Evolutionary conservation across 2,113 vertebrate species (phyloP), one percentile per base, ranked within the genome.

Genomic region (Corythoichthys haematopterus): DNA sequence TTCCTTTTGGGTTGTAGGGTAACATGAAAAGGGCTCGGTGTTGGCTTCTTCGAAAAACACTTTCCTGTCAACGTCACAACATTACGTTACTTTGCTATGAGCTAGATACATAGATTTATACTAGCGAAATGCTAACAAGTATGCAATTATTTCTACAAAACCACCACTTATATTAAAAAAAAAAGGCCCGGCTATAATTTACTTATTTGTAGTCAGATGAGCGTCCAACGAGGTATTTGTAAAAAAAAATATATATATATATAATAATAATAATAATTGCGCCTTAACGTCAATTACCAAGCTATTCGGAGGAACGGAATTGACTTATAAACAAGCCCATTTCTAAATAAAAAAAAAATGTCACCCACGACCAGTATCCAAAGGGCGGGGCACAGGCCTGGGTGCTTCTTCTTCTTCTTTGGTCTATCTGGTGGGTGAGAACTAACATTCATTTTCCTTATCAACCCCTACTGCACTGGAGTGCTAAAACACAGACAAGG

Each of bases 41-140:
- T 46, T 16, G 35, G 10, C 38, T 52, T 70, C 64, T 67, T 71
- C 60, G 68, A 69, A 69, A 63, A 65, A 51, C 69, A 68, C 82
- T 85, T 66, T 78, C 72, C 62, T 48, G 72, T 70, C 56, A 66
- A 72, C 80, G 75, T 87, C 76, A 87, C 72, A 63, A 59, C 86
- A 83, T 78, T 77, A 65, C 69, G 75, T 64, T 72, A 53, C 60
- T 38, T 3, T 69, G 28, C 4, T 72, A 47, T 84, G 78, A 62
- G 46, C 60, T 62, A 35, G 60, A 40, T 45, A 20, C 9, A 40
- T 40, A 5, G 1, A 40, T 62, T 46, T 20, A 62, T 59, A 45
- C 69, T n/a, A 1, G 38, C 36, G 71, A 71, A 69, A 71, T 43
- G 82, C 82, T 87, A 83, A 70, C 70, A 33, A 72, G 13, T 57